These are phyloP conservation scores for Corythornis cristatus DNA, from an alignment of 2,113 vertebrate species.

Conservation along the genomic window DNA sequence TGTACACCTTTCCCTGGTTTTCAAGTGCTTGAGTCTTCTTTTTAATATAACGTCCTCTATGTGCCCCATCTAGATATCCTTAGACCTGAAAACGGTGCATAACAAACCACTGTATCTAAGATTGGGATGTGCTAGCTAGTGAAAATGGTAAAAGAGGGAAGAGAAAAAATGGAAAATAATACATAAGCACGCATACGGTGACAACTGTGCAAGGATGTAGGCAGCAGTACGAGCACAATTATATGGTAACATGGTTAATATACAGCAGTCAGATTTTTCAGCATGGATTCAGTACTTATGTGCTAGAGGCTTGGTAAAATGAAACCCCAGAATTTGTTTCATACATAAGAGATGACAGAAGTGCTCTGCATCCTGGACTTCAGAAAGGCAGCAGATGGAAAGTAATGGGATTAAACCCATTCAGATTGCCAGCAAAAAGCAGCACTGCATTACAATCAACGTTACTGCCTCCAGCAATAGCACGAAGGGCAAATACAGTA, in stretches of 20 bases:
- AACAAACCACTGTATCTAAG: not conserved
- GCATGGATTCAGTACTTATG: not conserved
- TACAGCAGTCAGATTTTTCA: not conserved
- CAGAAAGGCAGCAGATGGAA: not conserved
- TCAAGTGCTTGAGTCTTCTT: not conserved
- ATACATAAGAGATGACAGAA: fast-evolving
- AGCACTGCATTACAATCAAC: not conserved
- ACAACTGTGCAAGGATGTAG: not conserved
- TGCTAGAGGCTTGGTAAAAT: not conserved
- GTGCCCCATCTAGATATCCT: not conserved
- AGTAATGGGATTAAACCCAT: not conserved
- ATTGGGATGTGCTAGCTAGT: not conserved
- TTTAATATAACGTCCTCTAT: not conserved
- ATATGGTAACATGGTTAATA: not conserved
- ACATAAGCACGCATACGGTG: not conserved
- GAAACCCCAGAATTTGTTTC: not conserved
- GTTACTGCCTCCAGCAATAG: not conserved
- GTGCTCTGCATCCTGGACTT: not conserved
- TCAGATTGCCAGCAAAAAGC: not conserved
- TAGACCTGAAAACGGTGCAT: not conserved
- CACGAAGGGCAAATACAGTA: not conserved
- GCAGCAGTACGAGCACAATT: fast-evolving
- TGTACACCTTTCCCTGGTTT: not conserved
- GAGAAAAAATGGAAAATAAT: not conserved
- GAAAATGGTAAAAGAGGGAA: not conserved